A percentile compares a stretch with the other conserved stretches of the same genome.
phyloP scores from a whole-genome alignment of 2,797 vertebrate species.

The Danio albolineatus region DNA sequence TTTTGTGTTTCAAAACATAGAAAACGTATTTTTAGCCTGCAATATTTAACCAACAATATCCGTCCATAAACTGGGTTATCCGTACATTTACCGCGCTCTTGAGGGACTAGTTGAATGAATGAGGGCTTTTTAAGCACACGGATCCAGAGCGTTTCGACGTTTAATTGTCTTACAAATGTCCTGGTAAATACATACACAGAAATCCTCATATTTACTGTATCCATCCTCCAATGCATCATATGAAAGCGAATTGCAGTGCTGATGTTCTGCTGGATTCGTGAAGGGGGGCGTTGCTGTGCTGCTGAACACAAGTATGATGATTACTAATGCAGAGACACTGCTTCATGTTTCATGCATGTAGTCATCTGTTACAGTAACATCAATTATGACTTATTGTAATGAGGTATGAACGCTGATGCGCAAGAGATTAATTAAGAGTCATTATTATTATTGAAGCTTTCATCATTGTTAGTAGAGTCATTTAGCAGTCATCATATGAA shows the following conservation, averaged over 20 bases:
- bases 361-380: not conserved
- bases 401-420: not conserved
- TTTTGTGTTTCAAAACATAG: not conserved
- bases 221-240: not conserved
- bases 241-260: not conserved
- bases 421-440: not conserved
- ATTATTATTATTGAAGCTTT: not conserved
- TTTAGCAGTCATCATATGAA: not conserved
- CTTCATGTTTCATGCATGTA: not conserved
- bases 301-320: not conserved
- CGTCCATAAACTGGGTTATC: not conserved
- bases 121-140: constrained; percentile 9
- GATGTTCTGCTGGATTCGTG: constrained; percentile 14
- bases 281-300: constrained; percentile 45
- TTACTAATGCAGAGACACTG: not conserved
- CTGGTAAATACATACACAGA: not conserved
- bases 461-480: not conserved
- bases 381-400: not conserved
- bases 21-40: too few species aligned
- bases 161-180: not conserved
- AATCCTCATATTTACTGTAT: not conserved
- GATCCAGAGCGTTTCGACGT: not conserved
- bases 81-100: not conserved
- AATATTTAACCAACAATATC: not conserved
- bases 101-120: constrained; percentile 50